phyloP scores from a whole-genome alignment of 2,797 vertebrate genomes.

The Cossypha caffra region DNA sequence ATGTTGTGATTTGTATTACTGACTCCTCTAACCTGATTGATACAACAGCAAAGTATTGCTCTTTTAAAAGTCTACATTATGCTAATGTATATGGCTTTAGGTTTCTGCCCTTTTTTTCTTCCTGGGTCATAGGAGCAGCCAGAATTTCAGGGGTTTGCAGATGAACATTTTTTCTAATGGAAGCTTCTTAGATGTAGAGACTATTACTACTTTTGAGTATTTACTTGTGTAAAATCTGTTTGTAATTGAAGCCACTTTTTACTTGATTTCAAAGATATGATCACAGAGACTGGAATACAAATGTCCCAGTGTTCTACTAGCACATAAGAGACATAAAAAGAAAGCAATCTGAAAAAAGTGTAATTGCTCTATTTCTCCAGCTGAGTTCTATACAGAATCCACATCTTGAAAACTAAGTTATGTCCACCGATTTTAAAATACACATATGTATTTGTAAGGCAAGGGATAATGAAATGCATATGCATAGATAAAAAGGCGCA shows the following conservation, averaged over 20 bases:
- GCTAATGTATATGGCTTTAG: neutral
- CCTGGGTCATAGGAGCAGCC: neutral
- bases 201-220: neutral
- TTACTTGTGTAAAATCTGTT: neutral
- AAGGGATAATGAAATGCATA: neutral
- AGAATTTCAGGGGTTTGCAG: neutral
- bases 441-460: neutral
- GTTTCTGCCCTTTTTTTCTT: neutral
- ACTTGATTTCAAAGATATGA: neutral
- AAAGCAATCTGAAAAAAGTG: neutral
- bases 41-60: neutral
- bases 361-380: neutral
- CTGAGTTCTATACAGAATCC: neutral
- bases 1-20: neutral
- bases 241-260: neutral
- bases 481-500: neutral
- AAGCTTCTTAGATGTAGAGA: neutral
- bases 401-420: neutral
- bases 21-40: accelerated
- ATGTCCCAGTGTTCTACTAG: neutral
- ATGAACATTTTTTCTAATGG: neutral
- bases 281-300: neutral
- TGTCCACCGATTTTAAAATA: neutral
- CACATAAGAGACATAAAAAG: neutral
- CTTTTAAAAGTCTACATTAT: neutral